Evolutionary conservation across 2,113 vertebrate species (phyloP).

Genomic region (Chionis minor): DNA sequence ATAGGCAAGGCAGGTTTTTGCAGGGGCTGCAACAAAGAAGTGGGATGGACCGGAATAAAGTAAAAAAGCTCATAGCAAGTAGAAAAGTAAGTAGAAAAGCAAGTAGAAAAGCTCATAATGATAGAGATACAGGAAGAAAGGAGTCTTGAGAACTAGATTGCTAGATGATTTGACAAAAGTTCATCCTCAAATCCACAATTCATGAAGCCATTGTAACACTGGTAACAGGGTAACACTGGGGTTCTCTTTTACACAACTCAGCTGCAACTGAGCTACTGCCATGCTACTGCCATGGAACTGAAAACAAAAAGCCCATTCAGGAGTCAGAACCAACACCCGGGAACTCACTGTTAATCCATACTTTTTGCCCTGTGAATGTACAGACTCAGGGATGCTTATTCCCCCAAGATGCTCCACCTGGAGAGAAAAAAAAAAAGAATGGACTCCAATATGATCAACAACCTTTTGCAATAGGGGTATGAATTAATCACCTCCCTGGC

Average conservation of each 20-base stretch:
- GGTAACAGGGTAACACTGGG: background rate
- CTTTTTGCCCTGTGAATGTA: background rate
- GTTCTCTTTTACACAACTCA: background rate
- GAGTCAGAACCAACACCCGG: background rate
- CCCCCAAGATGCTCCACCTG: background rate
- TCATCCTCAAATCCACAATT: background rate
- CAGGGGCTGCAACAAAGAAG: background rate
- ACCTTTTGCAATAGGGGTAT: background rate
- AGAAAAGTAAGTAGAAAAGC: background rate
- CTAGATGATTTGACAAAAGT: background rate
- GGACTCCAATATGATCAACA: accelerated
- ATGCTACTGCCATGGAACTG: background rate
- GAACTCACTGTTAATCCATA: background rate
- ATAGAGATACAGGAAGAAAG: background rate
- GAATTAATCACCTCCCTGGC: background rate
- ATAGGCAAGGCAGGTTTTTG: background rate
- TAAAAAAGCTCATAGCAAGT: background rate
- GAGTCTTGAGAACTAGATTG: background rate
- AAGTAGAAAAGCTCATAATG: background rate
- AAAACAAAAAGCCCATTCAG: background rate
- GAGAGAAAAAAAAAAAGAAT: background rate
- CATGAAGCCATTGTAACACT: background rate
- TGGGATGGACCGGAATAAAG: background rate
- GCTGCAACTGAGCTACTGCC: background rate
- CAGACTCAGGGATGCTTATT: background rate